A percentile compares a stretch with the other conserved stretches of the same genome.
Evolutionary conservation across 2,888 invertebrate genomes (phyloP).

Genomic region (Drosophila niveifrons): DNA sequence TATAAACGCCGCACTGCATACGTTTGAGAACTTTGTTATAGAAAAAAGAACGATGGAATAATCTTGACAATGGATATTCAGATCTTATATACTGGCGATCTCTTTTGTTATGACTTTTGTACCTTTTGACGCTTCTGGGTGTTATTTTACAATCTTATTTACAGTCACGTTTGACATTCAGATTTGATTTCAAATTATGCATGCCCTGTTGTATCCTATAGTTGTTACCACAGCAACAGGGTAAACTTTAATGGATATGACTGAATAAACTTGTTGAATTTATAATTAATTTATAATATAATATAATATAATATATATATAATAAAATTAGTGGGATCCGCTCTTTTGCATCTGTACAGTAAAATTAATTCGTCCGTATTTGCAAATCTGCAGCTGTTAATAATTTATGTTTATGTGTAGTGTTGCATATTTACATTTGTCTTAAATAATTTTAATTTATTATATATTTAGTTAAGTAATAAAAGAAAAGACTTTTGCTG

Average conservation of each 20-base stretch:
- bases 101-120: background rate
- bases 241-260: constrained; percentile 21
- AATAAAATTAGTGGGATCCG: too few relatives aligned
- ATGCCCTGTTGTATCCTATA: constrained; percentile 10
- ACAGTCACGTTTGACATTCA: constrained; percentile 81
- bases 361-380: too few relatives aligned
- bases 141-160: constrained; percentile 60
- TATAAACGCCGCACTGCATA: constrained; percentile 42
- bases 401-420: too few relatives aligned
- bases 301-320: too few relatives aligned
- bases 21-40: constrained; percentile 39
- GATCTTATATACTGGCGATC: constrained; percentile 3
- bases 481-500: too few relatives aligned
- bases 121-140: constrained; percentile 11
- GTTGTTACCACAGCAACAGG: constrained; percentile 3
- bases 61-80: constrained; percentile 40
- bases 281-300: constrained; percentile 14
- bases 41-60: background rate
- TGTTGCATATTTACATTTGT: too few relatives aligned
- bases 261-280: constrained; percentile 5
- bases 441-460: too few relatives aligned
- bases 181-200: constrained; percentile 69
- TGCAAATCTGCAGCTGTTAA: too few relatives aligned
- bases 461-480: too few relatives aligned
- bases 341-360: too few relatives aligned